Conservation (phyloP, 2,888 invertebrate genomes). For the Myopa testacea region DNA sequence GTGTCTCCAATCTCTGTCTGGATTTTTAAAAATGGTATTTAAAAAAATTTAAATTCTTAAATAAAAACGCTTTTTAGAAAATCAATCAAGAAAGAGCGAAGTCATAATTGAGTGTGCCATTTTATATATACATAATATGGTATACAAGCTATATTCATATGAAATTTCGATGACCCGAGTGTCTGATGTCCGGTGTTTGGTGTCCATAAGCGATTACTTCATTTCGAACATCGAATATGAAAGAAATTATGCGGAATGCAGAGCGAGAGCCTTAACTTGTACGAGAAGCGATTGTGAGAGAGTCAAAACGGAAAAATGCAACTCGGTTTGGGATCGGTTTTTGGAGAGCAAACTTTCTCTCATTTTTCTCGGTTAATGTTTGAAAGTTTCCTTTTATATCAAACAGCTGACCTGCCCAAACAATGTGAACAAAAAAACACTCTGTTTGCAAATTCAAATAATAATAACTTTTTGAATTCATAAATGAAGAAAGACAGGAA, state of each 20-base stretch:
- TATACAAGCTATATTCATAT: background rate
- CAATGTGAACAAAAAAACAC: background rate
- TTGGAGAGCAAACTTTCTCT: background rate
- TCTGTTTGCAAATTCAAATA: no score
- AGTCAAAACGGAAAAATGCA: background rate
- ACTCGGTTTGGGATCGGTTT: background rate
- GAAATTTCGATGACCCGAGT: conserved; percentile 2
- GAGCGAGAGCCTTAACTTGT: background rate
- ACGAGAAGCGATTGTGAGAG: background rate
- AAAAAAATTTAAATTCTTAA: no score
- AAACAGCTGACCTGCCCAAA: background rate
- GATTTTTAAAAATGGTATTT: no score
- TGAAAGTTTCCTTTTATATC: background rate
- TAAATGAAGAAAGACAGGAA: no score
- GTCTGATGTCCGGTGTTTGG: background rate
- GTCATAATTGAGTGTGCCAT: background rate
- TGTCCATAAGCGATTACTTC: conserved; percentile 25
- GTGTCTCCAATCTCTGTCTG: no score
- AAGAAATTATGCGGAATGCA: no score
- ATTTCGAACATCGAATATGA: conserved; percentile 28
- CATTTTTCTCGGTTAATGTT: background rate
- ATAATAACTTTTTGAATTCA: no score
- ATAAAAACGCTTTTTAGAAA: no score
- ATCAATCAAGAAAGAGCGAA: no score
- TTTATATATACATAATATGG: background rate